phyloP scores from a whole-genome alignment of 2,888 invertebrate genomes.

The Agrotis segetum region DNA sequence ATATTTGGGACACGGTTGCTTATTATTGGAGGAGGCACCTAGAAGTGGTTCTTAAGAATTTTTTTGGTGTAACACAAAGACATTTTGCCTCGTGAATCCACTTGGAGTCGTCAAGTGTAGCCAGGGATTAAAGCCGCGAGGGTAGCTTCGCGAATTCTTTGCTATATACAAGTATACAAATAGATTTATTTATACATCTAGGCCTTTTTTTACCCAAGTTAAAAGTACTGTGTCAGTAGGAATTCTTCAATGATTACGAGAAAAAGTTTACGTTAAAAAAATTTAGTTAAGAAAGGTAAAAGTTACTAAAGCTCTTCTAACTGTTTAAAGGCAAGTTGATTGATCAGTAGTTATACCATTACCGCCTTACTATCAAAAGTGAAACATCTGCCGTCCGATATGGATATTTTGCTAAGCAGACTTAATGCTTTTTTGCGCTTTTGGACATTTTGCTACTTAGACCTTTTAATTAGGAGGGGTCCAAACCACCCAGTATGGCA shows the following conservation, averaged over 20 bases:
- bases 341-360: too few species aligned
- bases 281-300: too few species aligned
- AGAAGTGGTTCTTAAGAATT: slow-evolving; percentile 60
- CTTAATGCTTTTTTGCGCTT: too few species aligned
- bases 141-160: slow-evolving; percentile 52
- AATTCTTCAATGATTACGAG: not conserved
- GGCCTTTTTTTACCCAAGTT: not conserved
- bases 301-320: too few species aligned
- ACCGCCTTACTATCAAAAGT: too few species aligned
- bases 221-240: not conserved
- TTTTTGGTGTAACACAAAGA: slow-evolving; percentile 67
- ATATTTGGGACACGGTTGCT: slow-evolving; percentile 56
- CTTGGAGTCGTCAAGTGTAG: slow-evolving; percentile 64
- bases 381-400: too few species aligned
- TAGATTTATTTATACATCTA: slow-evolving; percentile 11
- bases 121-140: slow-evolving; percentile 60
- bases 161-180: slow-evolving; percentile 44
- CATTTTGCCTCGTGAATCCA: slow-evolving; percentile 67
- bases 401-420: too few species aligned
- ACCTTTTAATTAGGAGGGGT: slow-evolving; percentile 2
- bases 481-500: slow-evolving; percentile 18
- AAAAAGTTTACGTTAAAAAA: not conserved
- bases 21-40: slow-evolving; percentile 57
- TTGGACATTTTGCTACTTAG: too few species aligned
- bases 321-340: too few species aligned